Evolutionary conservation across 2,888 invertebrate species (phyloP), one percentile per base, ranked within the genome.

Genomic region (Tolmerus cingulatus): DNA sequence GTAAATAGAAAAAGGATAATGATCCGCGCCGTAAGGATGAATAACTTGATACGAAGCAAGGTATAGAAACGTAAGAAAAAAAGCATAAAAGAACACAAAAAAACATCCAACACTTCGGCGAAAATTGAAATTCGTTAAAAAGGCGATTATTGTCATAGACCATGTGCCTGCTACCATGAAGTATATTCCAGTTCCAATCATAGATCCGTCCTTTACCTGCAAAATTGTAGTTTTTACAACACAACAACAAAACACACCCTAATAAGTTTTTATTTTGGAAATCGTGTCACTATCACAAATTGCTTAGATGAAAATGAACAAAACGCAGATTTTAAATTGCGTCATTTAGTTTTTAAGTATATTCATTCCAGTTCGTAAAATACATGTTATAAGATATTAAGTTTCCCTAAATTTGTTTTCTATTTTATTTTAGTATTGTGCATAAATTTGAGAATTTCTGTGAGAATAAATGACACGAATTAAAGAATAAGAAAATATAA

Each of bases 21-120:
- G 87, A 77, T 77, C 19, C 12, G 57, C 84, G 8, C 77, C 78
- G 37, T 82, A 84, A 51, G 77, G 23, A 43, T 87, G 87, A 34
- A 84, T 84, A 3, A 87, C 16, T 1, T 78, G 85, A 40, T 55
- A 84, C 55, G 84, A 78, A 8, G 40, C 23, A 5, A 84, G n/a
- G 14, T 77, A 16, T 19, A 74, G 37, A 34, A 23, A 87, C 4
- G 84, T 16, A 2, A 87, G 40, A 57, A 87, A 87, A 2, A 85
- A 0, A 1, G 16, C 19, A 34, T 87, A 85, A 12, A 55, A 27
- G n/a, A 34, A 23, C 12, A 87, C 2, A 14, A 46, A 16, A 34
- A 55, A 84, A 12, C 78, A 34, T 34, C 87, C 87, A 8, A 87
- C 16, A 37, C 87, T 77, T 37, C 43, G 74, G 2, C 87, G 76